phyloP scores from a whole-genome alignment of 1,140 invertebrate species.

The Battus philenor region DNA sequence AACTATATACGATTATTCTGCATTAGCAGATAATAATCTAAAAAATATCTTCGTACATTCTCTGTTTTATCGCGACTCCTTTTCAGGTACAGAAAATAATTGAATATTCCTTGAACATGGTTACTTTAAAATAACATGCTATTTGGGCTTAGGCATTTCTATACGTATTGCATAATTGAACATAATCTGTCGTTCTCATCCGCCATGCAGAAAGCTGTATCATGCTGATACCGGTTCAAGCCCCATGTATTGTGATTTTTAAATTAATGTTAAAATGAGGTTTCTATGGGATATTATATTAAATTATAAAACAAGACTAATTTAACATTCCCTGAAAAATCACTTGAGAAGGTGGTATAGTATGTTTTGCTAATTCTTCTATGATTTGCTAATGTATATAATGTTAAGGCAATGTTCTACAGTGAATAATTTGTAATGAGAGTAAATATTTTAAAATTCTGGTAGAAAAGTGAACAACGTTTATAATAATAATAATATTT shows the following conservation, averaged over 20 bases:
- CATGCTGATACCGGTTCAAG: conserved; percentile 66
- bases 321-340: too few species aligned
- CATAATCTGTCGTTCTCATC: conserved; percentile 60
- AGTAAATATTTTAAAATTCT: too few species aligned
- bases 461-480: too few species aligned
- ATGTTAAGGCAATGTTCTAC: conserved; percentile 1
- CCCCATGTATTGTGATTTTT: conserved; percentile 26
- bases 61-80: too few species aligned
- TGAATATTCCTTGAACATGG: conserved; percentile 29
- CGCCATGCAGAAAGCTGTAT: conserved; percentile 73
- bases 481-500: too few species aligned
- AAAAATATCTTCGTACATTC: too few species aligned
- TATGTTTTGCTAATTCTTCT: too few species aligned
- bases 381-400: too few species aligned
- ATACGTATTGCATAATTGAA: conserved; percentile 62
- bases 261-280: background rate
- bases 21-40: conserved; percentile 29
- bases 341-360: too few species aligned
- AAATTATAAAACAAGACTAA: too few species aligned
- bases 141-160: conserved; percentile 66
- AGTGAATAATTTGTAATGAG: conserved; percentile 11
- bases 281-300: conserved; percentile 1
- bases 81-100: background rate
- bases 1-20: conserved; percentile 34
- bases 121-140: conserved; percentile 65